Evolutionary conservation across 2,797 vertebrate species (phyloP).

Genomic region (Pangasius macronema): DNA sequence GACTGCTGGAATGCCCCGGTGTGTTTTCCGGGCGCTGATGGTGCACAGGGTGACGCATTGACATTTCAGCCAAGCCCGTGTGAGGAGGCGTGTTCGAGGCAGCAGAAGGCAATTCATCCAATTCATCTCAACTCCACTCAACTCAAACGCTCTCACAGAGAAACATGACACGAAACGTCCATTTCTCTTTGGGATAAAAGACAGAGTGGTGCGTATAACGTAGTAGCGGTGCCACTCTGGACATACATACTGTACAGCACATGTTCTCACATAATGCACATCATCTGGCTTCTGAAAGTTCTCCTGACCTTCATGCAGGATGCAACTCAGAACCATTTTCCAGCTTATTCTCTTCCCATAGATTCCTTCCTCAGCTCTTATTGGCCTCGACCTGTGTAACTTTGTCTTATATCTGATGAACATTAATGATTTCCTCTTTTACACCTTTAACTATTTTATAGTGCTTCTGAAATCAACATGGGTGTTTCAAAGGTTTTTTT

Average conservation of each 20-base stretch:
- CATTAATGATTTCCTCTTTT: not conserved
- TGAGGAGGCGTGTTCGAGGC: not conserved
- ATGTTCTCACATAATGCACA: not conserved
- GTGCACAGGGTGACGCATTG: constrained; percentile 38
- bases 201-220: too few species aligned
- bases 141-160: not conserved
- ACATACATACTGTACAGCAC: not conserved
- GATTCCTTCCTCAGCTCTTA: not conserved
- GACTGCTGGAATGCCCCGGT: constrained; percentile 19
- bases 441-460: not conserved
- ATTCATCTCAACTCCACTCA: not conserved
- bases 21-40: not conserved
- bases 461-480: not conserved
- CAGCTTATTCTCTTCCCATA: not conserved
- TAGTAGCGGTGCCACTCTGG: not conserved
- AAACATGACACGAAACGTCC: not conserved
- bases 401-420: not conserved
- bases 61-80: constrained; percentile 7
- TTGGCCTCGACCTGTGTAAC: not conserved
- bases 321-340: not conserved
- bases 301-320: constrained; percentile 8
- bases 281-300: not conserved
- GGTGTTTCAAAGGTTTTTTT: not conserved
- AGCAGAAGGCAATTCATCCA: not conserved
- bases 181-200: not conserved